phyloP scores from a whole-genome alignment of 2,797 vertebrate species.

The Cheirogaleus major region DNA sequence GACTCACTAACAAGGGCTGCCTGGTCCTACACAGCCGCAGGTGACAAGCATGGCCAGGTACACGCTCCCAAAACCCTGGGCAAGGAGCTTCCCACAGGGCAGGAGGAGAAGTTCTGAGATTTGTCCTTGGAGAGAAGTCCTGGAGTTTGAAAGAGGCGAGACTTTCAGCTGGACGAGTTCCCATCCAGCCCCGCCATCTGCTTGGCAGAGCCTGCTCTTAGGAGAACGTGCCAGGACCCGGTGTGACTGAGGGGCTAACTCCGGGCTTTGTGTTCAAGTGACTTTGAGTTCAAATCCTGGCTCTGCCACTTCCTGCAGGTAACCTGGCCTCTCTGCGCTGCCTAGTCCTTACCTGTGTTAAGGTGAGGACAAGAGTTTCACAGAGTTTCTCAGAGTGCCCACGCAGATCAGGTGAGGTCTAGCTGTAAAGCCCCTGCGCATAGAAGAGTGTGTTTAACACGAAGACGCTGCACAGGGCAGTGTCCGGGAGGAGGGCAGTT shows the following conservation, averaged over 20 bases:
- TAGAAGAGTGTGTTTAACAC: neutral
- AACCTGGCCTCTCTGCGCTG: neutral
- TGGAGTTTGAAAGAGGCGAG: neutral
- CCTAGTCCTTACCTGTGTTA: neutral
- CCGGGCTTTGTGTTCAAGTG: neutral
- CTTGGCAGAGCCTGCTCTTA: neutral
- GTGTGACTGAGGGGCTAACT: neutral
- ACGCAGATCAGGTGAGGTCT: neutral
- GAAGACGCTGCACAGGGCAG: neutral
- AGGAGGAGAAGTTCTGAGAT: neutral
- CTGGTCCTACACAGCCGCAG: neutral
- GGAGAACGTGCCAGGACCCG: no score
- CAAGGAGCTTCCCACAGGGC: neutral
- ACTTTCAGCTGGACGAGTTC: neutral
- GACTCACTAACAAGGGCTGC: neutral
- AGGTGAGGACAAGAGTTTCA: neutral
- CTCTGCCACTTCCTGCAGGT: neutral
- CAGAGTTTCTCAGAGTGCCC: neutral
- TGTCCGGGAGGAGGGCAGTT: rapidly evolving
- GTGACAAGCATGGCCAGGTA: neutral
- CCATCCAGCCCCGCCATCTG: neutral
- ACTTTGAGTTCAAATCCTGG: neutral
- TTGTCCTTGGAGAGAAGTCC: neutral
- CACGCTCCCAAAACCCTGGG: neutral
- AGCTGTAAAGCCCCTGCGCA: neutral